phyloP scores from a whole-genome alignment of 2,797 vertebrate species.

The Sternotherus odoratus region DNA sequence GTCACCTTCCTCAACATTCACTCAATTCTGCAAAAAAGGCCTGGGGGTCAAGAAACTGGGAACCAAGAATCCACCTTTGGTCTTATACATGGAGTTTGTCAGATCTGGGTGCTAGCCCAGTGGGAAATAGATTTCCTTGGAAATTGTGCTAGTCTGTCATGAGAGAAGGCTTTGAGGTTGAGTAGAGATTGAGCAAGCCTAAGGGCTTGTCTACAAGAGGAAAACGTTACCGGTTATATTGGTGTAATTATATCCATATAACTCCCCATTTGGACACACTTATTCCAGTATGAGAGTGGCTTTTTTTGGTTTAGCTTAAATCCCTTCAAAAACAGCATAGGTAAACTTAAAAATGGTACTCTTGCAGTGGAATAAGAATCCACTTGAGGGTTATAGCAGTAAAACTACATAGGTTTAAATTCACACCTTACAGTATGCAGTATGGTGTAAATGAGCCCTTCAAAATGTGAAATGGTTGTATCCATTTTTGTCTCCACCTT shows the following conservation, averaged over 20 bases:
- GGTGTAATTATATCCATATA: not conserved
- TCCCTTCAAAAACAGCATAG: not conserved
- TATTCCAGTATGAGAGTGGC: not conserved
- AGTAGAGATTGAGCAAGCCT: not conserved
- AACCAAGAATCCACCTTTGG: not conserved
- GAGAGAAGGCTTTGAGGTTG: not conserved
- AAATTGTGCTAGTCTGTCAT: not conserved
- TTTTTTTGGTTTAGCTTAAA: not conserved
- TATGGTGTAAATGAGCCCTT: not conserved
- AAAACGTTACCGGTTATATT: not conserved
- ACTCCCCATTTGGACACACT: not conserved
- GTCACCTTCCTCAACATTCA: not conserved
- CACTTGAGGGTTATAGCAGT: not conserved
- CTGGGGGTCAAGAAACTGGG: not conserved
- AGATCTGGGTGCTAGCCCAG: not conserved
- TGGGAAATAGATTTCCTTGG: conserved; percentile 12
- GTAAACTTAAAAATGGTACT: not conserved
- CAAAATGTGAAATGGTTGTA: not conserved
- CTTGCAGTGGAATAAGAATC: not conserved
- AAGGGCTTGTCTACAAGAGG: not conserved
- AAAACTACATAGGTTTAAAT: conserved; percentile 18
- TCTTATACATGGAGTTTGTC: not conserved
- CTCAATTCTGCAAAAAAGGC: not conserved
- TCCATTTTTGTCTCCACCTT: conserved; percentile 13
- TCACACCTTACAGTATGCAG: not conserved